Base-by-base conservation (phyloP, 1,140 invertebrate species). In the Drosophila sulfurigaster region DNA sequence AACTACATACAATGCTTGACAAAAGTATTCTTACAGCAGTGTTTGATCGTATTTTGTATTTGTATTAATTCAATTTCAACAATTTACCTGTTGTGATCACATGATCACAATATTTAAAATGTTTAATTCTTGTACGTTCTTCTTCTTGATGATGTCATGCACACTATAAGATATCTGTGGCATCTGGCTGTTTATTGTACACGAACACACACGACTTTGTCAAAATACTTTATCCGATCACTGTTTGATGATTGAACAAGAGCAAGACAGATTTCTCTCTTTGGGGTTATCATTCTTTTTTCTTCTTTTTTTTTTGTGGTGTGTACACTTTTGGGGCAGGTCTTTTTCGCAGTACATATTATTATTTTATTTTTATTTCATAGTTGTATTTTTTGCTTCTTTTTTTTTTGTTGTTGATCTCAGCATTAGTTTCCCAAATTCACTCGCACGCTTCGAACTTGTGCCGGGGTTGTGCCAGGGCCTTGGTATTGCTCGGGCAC, bases 1-100 rank as follows among this genome's bases (percentile, higher is more conserved):
- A 80, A 70, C 82, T 70, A 79, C 35, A 79, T 70, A 79, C 35
- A 79, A 62, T 76, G 72, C 67, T 67, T 57, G 15, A 57, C 49
- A 38, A 38, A 38, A 38, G 35, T 38, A 38, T 38, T 38, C 35
- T 38, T 8, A 38, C 32, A 25, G 20, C 3, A 25, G 20, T 25
- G 20, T 25, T 3, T 25, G 20, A 25, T 32, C 32, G 32, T 3
- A 32, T 32, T 8, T 32, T 32, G 32, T 32, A 32, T 5, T 32
- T 32, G 2, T 5, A 2, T 32, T 8, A 32, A 32, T 32, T 32
- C 0, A 32, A 32, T 32, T 32, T 25, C 20, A 25, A 25, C 20
- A 25, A 25, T 25, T 25, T 25, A 25, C 20, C 20, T 25, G 20
- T 25, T 25, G 20, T 25, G 20, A 25, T 25, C 20, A 25, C 20